Base-by-base conservation (phyloP, 2,888 invertebrate species). In the Coelogynopora nodosa region DNA sequence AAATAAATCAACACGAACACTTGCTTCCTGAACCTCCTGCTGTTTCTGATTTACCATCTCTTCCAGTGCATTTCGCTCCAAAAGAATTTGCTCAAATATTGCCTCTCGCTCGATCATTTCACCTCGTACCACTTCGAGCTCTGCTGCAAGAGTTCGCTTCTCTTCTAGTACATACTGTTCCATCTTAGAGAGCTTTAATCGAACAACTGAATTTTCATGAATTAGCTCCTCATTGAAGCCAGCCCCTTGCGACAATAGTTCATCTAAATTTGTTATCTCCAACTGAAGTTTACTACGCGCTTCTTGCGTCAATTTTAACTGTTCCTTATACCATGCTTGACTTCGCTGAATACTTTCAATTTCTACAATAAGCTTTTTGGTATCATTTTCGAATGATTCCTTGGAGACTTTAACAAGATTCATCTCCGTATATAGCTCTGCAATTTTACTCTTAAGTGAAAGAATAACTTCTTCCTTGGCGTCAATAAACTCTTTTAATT, bases 91-190 rank as follows among this genome's bases (percentile, higher is more conserved):
- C n/a, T 80, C 80, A n/a, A 80, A 80, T 26, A 80, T 80, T 10
- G 80, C 80, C n/a, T 80, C 80, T 26, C 80, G 2, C n/a, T 80
- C 80, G n/a, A 80, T 80, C 80, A 80, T 80, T 26, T 80, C 80
- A 80, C 26, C 5, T 26, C 80, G 80, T 10, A 80, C 28, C 2
- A 26, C n/a, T 27, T 80, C 80, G 5, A 80, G 28, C n/a, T 80
- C 26, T 10, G 26, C n/a, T 10, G 80, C 80, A 23, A 80, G 28
- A 10, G 23, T 80, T 80, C 80, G 2, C n/a, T 80, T 80, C n/a
- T 80, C 80, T 80, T 23, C 28, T 10, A 27, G 26, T 2, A 80
- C 28, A 26, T 80, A 26, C 80, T 80, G 80, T 27, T 80, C 80
- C 80, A 80, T 80, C 5, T 23, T 80, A 23, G 80, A 80, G 5